These are phyloP conservation scores for Odontomyia ornata DNA, from an alignment of 2,888 invertebrate species.

Conservation along the genomic window DNA sequence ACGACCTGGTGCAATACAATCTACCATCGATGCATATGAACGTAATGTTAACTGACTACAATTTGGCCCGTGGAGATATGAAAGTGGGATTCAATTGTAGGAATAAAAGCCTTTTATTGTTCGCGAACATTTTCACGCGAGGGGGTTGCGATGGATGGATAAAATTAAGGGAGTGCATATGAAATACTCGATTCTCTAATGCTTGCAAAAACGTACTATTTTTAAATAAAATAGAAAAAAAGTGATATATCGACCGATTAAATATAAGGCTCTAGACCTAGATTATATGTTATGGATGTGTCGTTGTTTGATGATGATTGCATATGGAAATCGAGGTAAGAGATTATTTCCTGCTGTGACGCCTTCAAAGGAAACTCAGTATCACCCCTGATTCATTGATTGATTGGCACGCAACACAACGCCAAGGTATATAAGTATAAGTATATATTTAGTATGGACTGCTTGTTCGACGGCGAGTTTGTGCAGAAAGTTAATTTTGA, in stretches of 20 bases:
- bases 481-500: no score
- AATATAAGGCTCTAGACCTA: neutral
- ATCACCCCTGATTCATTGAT: slow-evolving; percentile 27
- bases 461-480: no score
- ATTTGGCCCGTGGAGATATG: slow-evolving; percentile 1
- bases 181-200: neutral
- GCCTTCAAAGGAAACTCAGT: slow-evolving; percentile 50
- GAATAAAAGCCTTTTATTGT: slow-evolving; percentile 28
- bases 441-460: no score
- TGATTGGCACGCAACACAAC: slow-evolving; percentile 38
- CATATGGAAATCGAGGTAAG: slow-evolving; percentile 51
- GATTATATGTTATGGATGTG: neutral
- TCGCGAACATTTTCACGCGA: neutral
- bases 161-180: neutral
- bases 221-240: neutral
- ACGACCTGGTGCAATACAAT: neutral
- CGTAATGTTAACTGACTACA: neutral
- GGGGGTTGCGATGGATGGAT: neutral
- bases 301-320: slow-evolving; percentile 15
- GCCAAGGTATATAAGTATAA: no score
- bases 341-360: slow-evolving; percentile 54
- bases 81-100: slow-evolving; percentile 29
- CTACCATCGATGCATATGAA: neutral
- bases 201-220: neutral
- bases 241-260: no score